Conservation (phyloP, 2,113 vertebrate species). For the Lycocorax pyrrhopterus region DNA sequence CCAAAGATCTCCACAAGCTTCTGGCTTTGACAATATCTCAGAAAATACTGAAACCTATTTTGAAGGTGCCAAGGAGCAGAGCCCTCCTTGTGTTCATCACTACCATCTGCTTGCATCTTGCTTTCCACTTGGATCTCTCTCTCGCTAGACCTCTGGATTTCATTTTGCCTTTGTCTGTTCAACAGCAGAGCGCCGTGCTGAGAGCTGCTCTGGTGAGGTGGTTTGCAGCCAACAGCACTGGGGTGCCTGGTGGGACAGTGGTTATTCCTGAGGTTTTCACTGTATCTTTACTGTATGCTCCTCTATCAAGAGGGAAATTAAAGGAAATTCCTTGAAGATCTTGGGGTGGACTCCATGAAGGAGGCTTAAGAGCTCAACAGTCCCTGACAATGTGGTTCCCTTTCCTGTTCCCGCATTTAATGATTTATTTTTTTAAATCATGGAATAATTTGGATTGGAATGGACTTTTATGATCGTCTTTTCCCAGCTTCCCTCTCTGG, state of each 20-base stretch:
- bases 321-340: not conserved
- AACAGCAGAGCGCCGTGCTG: not conserved
- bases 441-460: not conserved
- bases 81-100: not conserved
- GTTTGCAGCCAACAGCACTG: not conserved
- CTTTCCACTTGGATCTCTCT: not conserved
- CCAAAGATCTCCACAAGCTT: not conserved
- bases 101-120: not conserved
- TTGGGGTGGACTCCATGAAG: not conserved
- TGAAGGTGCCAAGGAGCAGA: not conserved
- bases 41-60: not conserved
- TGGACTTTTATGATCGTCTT: not conserved
- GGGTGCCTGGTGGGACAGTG: not conserved
- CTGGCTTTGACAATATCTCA: not conserved
- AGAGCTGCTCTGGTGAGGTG: not conserved
- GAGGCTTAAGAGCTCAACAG: not conserved
- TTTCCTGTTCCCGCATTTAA: not conserved
- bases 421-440: not conserved
- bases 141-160: not conserved
- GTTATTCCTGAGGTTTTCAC: not conserved
- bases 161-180: not conserved
- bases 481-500: fast-evolving
- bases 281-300: not conserved
- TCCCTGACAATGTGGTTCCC: not conserved
- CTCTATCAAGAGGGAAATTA: not conserved